phyloP scores from a whole-genome alignment of 2,888 invertebrate species.

The Cryptocheilus praepositus region DNA sequence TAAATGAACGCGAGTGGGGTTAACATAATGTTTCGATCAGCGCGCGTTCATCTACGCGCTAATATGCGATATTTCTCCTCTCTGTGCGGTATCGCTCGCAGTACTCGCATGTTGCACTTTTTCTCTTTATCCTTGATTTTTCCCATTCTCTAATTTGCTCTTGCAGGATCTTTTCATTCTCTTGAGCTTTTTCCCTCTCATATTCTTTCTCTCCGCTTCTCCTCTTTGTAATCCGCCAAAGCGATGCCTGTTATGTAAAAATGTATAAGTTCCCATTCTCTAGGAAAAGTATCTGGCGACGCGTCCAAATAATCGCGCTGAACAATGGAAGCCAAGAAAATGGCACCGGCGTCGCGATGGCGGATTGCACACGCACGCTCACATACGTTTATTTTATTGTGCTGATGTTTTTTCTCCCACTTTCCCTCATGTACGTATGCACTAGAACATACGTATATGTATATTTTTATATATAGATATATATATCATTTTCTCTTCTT shows the following conservation, averaged over 20 bases:
- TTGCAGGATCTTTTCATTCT: constrained; percentile 21
- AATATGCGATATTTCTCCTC: constrained; percentile 30
- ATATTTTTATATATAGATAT: constrained; percentile 57
- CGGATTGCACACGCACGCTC: constrained; percentile 36
- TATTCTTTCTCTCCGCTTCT: constrained; percentile 34
- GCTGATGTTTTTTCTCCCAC: constrained; percentile 17
- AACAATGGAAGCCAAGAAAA: constrained; percentile 1
- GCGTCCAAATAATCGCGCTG: constrained; percentile 2
- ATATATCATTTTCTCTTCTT: constrained; percentile 35
- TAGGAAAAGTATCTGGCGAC: not conserved
- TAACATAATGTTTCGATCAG: constrained; percentile 27
- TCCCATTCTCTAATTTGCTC: constrained; percentile 15
- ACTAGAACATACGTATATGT: constrained; percentile 54
- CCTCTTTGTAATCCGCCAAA: constrained; percentile 43
- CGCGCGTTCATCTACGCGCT: constrained; percentile 24
- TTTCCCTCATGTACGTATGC: constrained; percentile 50
- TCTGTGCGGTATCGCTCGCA: constrained; percentile 20
- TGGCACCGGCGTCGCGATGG: constrained; percentile 44
- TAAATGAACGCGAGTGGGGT: constrained; percentile 45
- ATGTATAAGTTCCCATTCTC: not conserved
- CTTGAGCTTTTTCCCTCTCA: constrained; percentile 41
- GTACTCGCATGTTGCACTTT: constrained; percentile 30
- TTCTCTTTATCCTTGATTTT: constrained; percentile 32
- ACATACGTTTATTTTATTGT: constrained; percentile 45
- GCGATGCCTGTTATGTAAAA: constrained; percentile 38